phyloP scores from a whole-genome alignment of 37 sponge, comb jelly and placozoan genomes.

The Trichoplax adhaerens region DNA sequence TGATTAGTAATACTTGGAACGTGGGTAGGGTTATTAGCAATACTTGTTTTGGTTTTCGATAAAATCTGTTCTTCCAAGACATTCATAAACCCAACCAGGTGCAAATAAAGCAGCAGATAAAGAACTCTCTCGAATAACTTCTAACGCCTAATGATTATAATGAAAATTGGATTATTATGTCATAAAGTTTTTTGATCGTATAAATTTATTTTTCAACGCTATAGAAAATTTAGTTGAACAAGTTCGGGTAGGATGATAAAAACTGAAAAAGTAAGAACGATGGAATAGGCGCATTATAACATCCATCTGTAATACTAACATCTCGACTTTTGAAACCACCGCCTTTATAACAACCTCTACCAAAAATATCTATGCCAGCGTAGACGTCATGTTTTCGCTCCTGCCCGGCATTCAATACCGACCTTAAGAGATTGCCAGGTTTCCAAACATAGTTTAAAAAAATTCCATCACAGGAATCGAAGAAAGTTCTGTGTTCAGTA shows the following conservation, averaged over 20 bases:
- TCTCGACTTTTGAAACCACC: conserved; percentile 58
- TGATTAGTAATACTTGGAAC: conserved; percentile 3
- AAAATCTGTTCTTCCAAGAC: conserved; percentile 45
- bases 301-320: conserved; percentile 10
- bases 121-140: conserved; percentile 28
- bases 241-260: too few species aligned
- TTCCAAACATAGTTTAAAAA: conserved; percentile 97
- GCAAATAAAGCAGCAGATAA: conserved; percentile 93
- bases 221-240: too few species aligned
- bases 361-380: conserved; percentile 94
- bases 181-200: too few species aligned
- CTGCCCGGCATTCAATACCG: conserved; percentile 19
- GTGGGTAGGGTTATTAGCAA: conserved; percentile 18
- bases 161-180: neutral
- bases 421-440: conserved; percentile 15
- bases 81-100: conserved; percentile 97
- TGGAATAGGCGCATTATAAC: too few species aligned
- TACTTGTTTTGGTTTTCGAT: conserved; percentile 63
- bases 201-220: too few species aligned
- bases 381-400: conserved; percentile 51
- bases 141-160: conserved; percentile 38
- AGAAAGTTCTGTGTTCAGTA: conserved; percentile 34
- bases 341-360: conserved; percentile 73
- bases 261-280: too few species aligned
- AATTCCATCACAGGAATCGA: conserved; percentile 88